Evolutionary conservation across 2,797 vertebrate genomes (phyloP).

Genomic region (Mus minutoides): DNA sequence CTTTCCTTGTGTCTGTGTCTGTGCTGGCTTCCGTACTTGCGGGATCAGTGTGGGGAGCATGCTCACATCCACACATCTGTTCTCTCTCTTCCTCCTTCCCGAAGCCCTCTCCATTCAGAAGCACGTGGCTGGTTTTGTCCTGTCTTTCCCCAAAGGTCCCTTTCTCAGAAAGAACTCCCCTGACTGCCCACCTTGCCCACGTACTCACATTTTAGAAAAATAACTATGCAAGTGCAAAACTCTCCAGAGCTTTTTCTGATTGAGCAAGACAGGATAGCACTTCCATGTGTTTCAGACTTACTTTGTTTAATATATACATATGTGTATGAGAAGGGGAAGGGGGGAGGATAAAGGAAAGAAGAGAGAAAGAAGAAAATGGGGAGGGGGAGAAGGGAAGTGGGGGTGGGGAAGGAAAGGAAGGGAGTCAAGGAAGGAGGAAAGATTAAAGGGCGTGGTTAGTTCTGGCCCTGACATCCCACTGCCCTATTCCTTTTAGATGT

Average conservation of each 20-base stretch:
- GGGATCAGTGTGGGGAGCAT: too few relatives aligned
- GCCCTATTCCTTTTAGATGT: not conserved
- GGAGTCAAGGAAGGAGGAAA: too few relatives aligned
- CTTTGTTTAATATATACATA: not conserved
- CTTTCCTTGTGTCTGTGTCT: accelerated
- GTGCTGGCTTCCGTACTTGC: too few relatives aligned
- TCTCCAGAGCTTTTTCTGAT: not conserved
- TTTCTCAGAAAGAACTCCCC: not conserved
- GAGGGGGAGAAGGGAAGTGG: accelerated
- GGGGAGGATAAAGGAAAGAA: not conserved
- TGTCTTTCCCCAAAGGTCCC: not conserved
- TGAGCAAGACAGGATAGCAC: not conserved
- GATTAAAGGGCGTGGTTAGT: too few relatives aligned
- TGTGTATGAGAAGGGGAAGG: not conserved
- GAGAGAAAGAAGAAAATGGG: not conserved
- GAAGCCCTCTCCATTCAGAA: not conserved
- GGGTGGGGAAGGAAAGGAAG: too few relatives aligned
- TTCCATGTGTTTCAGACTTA: not conserved
- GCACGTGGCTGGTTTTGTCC: not conserved
- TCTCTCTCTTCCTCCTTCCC: not conserved
- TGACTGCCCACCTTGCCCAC: not conserved
- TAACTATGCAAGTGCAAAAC: not conserved
- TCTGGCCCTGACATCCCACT: not conserved
- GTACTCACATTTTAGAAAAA: not conserved
- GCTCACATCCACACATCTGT: not conserved